Evolutionary conservation across 2,797 vertebrate species (phyloP).

Genomic region (Melanotaenia boesemani): DNA sequence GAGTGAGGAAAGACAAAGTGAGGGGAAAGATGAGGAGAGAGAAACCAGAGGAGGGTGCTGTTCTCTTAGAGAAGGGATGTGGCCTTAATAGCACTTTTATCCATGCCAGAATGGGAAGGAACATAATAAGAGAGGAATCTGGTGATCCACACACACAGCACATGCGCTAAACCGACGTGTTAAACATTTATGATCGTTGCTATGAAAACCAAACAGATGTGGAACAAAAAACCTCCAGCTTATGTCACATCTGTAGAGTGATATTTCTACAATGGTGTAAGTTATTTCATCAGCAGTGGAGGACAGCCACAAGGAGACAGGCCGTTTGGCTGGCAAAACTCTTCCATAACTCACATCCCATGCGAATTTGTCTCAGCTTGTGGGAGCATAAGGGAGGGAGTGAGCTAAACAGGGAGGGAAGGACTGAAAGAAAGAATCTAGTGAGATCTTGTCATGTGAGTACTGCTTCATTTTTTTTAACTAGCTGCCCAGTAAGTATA

Average conservation of each 20-base stretch:
- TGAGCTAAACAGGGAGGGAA: constrained; percentile 67
- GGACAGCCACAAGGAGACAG: constrained; percentile 32
- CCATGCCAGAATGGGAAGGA: constrained; percentile 22
- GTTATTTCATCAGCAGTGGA: constrained; percentile 38
- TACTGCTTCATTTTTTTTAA: constrained; percentile 54
- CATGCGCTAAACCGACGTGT: constrained; percentile 9
- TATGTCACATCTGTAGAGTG: constrained; percentile 11
- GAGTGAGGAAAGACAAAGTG: constrained; percentile 39
- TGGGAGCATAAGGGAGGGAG: constrained; percentile 77
- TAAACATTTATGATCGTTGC: constrained; percentile 5
- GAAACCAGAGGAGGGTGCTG: constrained; percentile 63
- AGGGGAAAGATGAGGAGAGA: constrained; percentile 17
- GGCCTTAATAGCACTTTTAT: constrained; percentile 38
- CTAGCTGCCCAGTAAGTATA: constrained; percentile 65
- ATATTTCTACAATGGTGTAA: constrained; percentile 25
- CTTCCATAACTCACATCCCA: constrained; percentile 68
- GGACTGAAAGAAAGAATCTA: constrained; percentile 69
- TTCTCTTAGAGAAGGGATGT: constrained; percentile 25
- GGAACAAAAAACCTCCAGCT: constrained; percentile 1
- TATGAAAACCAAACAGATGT: constrained; percentile 13
- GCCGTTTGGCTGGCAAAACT: constrained; percentile 43
- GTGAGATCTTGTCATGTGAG: constrained; percentile 73
- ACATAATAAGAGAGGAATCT: constrained; percentile 26
- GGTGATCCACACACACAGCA: not conserved
- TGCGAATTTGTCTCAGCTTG: constrained; percentile 80